Conservation (phyloP, 35 echinoderm and acorn worm species). For the Lytechinus pictus region DNA sequence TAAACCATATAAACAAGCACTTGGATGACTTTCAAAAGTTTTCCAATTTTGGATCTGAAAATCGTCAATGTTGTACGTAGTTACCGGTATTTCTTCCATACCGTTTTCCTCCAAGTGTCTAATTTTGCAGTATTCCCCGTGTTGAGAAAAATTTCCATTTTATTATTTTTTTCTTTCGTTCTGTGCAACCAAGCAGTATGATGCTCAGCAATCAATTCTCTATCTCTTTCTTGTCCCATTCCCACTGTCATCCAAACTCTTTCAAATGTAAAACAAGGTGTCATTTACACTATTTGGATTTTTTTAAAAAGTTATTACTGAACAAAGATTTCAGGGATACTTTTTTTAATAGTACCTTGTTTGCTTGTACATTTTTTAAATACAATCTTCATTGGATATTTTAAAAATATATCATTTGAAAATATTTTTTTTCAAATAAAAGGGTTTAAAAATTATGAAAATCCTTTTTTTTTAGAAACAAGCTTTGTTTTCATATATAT, state of each 20-base stretch:
- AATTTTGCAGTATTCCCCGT: background rate
- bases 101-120: background rate
- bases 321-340: no score
- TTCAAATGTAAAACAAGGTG: background rate
- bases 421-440: no score
- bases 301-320: background rate
- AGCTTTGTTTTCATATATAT: no score
- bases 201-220: background rate
- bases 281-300: background rate
- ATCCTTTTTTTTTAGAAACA: no score
- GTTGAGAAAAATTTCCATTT: constrained; percentile 14
- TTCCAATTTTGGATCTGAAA: background rate
- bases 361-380: no score
- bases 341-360: no score
- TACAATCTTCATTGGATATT: no score
- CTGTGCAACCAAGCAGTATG: background rate
- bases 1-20: background rate
- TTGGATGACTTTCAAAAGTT: background rate
- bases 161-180: background rate
- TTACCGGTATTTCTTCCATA: no score
- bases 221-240: background rate
- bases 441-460: no score
- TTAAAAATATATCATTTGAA: no score
- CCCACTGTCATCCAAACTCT: background rate
- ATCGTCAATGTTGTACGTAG: background rate